phyloP scores from a whole-genome alignment of 2,888 invertebrate species.

The Macrosoma leucophasiata region DNA sequence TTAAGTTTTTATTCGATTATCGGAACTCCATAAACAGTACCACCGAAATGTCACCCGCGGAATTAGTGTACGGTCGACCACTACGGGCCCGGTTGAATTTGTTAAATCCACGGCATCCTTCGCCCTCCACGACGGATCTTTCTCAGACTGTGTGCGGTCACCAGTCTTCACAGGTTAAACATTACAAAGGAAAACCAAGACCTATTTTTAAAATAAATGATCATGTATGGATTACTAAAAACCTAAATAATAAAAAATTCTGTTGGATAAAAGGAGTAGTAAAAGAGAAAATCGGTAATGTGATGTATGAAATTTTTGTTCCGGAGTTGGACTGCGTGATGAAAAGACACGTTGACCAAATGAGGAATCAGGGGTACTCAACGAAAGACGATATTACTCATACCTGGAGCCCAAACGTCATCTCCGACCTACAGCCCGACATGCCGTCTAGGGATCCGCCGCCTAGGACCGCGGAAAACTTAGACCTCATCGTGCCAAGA shows the following conservation, averaged over 20 bases:
- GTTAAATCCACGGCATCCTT: slow-evolving; percentile 1
- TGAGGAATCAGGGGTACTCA: too few relatives aligned
- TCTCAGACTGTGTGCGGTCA: slow-evolving; percentile 6
- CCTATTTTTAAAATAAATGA: neutral
- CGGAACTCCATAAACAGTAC: slow-evolving; percentile 18
- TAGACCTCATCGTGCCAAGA: too few relatives aligned
- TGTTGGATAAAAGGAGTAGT: slow-evolving; percentile 14
- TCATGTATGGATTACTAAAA: slow-evolving; percentile 10
- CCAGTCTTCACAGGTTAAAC: slow-evolving; percentile 13
- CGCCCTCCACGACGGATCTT: slow-evolving; percentile 6
- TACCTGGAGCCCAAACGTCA: too few relatives aligned
- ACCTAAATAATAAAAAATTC: slow-evolving; percentile 9
- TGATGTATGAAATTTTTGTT: slow-evolving; percentile 2
- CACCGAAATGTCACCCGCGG: slow-evolving; percentile 11
- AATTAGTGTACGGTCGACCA: slow-evolving; percentile 7
- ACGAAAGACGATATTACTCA: too few relatives aligned
- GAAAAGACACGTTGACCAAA: slow-evolving; percentile 6
- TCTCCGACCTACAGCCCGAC: too few relatives aligned
- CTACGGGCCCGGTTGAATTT: slow-evolving; percentile 14
- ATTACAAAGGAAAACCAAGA: neutral
- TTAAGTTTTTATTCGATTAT: slow-evolving; percentile 20
- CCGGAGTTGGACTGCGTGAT: slow-evolving; percentile 2
- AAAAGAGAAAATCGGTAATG: slow-evolving; percentile 9
- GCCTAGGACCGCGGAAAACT: too few relatives aligned
- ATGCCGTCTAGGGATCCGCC: too few relatives aligned